These are phyloP conservation scores for Brachymystax lenok DNA, from an alignment of 2,797 vertebrate species.

Conservation along the genomic window DNA sequence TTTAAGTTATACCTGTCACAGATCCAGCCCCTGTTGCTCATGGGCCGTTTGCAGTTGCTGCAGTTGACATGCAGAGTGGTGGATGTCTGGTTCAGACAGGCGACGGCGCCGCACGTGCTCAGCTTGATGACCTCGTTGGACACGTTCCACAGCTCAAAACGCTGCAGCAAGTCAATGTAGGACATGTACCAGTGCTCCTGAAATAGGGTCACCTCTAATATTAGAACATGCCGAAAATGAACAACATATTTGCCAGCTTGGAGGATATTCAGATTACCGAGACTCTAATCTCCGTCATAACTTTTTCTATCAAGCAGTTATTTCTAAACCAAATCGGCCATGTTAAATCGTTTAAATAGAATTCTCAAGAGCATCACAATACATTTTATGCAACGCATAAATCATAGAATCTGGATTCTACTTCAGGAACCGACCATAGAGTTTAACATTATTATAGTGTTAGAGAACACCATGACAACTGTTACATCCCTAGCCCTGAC, in stretches of 20 bases:
- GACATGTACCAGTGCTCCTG: conserved; percentile 99
- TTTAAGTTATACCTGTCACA: conserved; percentile 84
- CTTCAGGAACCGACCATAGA: neutral
- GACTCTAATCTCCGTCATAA: neutral
- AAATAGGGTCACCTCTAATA: conserved; percentile 5
- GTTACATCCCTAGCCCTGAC: conserved; percentile 56
- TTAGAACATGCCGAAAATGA: neutral
- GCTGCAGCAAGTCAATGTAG: conserved; percentile 95
- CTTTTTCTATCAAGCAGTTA: too few species aligned
- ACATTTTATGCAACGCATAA: neutral
- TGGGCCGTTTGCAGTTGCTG: conserved; percentile 96
- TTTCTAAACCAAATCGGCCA: neutral
- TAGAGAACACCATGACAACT: neutral
- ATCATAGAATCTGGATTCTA: too few species aligned
- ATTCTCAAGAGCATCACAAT: neutral
- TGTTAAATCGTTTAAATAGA: neutral
- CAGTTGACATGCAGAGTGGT: conserved; percentile 98
- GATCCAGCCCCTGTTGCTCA: conserved; percentile 98
- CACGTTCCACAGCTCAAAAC: conserved; percentile 97
- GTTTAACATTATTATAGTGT: neutral
- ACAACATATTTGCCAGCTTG: neutral
- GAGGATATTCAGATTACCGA: neutral
- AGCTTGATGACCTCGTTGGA: conserved; percentile 98
- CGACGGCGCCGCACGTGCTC: conserved; percentile 92
- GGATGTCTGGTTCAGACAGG: conserved; percentile 94